Conservation (phyloP, 2,888 invertebrate genomes). For the Helleia helle region DNA sequence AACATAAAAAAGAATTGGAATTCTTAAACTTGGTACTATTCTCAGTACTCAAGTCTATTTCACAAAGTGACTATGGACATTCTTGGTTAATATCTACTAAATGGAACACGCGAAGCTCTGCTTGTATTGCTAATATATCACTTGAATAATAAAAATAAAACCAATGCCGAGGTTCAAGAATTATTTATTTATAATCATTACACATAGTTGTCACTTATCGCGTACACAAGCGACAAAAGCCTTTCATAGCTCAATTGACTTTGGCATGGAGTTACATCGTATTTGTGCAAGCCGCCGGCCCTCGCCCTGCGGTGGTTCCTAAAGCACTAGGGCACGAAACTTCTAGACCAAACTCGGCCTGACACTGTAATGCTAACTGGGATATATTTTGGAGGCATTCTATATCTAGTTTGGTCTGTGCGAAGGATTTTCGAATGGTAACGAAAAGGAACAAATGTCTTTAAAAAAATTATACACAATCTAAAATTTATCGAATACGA, state of each 20-base stretch:
- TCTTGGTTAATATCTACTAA: too few species aligned
- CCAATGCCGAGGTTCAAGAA: constrained; percentile 50
- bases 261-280: constrained; percentile 68
- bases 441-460: neutral
- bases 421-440: neutral
- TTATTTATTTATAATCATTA: constrained; percentile 62
- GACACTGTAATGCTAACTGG: constrained; percentile 1
- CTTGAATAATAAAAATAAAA: too few species aligned
- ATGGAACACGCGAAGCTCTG: too few species aligned
- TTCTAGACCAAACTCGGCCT: constrained; percentile 2
- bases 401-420: constrained; percentile 4
- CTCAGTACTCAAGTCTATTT: too few species aligned
- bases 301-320: constrained; percentile 20
- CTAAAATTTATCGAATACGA: neutral
- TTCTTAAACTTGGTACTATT: too few species aligned
- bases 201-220: constrained; percentile 69
- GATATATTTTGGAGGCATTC: neutral
- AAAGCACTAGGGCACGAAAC: constrained; percentile 23
- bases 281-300: constrained; percentile 51
- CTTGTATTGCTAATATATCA: too few species aligned
- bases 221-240: constrained; percentile 70
- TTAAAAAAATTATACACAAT: neutral
- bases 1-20: too few species aligned
- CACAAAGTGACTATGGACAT: too few species aligned
- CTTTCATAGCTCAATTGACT: constrained; percentile 72